A percentile compares a stretch with the other conserved stretches of the same genome.
phyloP scores from a whole-genome alignment of 2,888 invertebrate species.

The Acheta domesticus region DNA sequence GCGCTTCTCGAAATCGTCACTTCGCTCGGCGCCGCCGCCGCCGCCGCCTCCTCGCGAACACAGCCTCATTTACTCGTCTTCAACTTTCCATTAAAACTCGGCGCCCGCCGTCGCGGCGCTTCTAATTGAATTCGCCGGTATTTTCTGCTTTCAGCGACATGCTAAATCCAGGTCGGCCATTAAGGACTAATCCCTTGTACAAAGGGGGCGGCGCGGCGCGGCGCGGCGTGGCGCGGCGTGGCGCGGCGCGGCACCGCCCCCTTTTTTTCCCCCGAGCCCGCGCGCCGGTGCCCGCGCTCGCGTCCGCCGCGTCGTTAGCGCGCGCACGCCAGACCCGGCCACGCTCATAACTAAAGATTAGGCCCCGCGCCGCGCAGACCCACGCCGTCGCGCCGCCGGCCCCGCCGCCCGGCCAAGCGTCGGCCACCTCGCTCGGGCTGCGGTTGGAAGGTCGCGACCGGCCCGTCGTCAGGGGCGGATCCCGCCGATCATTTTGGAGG shows the following conservation, averaged over 20 bases:
- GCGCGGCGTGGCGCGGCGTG: no score
- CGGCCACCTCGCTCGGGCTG: no score
- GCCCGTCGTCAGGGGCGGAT: no score
- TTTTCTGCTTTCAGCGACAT: neutral
- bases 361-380: neutral
- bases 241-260: neutral
- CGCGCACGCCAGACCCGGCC: neutral
- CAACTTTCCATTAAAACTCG: no score
- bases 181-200: conserved; percentile 18
- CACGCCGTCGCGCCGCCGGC: neutral
- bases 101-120: neutral
- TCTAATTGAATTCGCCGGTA: conserved; percentile 5
- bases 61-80: no score
- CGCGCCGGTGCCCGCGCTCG: neutral
- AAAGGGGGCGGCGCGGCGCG: neutral
- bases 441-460: no score
- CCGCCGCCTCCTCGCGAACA: no score
- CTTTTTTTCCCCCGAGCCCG: neutral
- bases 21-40: no score
- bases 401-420: no score
- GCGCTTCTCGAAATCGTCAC: no score
- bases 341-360: neutral
- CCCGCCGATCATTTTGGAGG: no score
- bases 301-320: neutral
- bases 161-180: neutral